Conservation (phyloP, 2,113 vertebrate genomes). For the Lichenostomus cassidix region DNA sequence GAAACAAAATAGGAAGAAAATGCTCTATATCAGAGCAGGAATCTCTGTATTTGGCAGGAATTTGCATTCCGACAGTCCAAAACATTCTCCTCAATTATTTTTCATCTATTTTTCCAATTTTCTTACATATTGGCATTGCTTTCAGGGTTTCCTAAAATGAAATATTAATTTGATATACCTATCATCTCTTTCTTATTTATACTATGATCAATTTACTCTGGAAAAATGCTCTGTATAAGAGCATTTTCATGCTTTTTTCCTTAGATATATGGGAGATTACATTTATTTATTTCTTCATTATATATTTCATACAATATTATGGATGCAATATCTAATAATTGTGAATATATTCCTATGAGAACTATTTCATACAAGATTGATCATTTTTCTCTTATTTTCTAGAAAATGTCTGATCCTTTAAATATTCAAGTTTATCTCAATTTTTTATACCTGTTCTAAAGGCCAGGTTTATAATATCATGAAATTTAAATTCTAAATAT, state of each 20-base stretch:
- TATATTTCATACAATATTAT: background rate
- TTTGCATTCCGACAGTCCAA: background rate
- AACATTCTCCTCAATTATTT: background rate
- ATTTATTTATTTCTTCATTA: background rate
- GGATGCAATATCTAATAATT: background rate
- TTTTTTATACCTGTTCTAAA: background rate
- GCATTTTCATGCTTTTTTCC: background rate
- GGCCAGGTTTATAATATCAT: background rate
- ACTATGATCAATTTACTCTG: background rate
- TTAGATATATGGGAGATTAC: background rate
- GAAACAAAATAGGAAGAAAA: background rate
- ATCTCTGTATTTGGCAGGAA: background rate
- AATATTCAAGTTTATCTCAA: background rate
- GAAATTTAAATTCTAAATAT: background rate
- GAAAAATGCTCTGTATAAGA: background rate
- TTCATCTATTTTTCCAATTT: background rate
- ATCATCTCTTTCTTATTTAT: background rate
- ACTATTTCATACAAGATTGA: background rate
- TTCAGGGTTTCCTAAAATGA: background rate
- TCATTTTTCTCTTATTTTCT: background rate
- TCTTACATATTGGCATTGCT: background rate
- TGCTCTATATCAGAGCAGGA: accelerated
- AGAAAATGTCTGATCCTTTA: background rate
- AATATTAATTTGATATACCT: background rate
- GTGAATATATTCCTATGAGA: background rate